Percentiles rank a stretch among this genome's conserved stretches.
Conservation (phyloP, 2,113 vertebrate genomes). For the Antechinus stuartii region DNA sequence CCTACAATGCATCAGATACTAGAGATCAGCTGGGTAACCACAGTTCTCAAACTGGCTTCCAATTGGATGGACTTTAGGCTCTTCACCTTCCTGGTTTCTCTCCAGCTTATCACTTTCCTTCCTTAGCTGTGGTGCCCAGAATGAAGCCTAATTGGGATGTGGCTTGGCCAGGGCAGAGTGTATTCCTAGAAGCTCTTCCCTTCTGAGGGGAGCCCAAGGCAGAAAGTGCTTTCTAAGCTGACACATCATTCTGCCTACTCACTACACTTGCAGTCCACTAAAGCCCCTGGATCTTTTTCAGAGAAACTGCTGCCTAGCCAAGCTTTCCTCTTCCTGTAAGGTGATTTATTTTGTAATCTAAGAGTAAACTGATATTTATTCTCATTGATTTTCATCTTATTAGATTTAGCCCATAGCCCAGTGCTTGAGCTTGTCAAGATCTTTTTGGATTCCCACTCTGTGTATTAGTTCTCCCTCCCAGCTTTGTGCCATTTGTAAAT, state of each 20-base stretch:
- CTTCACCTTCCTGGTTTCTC: neutral
- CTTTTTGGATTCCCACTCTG: too few species aligned
- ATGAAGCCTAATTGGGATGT: neutral
- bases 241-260: neutral
- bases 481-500: too few species aligned
- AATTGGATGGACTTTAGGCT: too few species aligned
- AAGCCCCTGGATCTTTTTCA: neutral
- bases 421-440: neutral
- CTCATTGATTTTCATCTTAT: neutral
- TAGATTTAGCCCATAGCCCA: neutral
- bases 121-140: neutral
- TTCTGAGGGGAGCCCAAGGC: neutral
- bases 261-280: neutral
- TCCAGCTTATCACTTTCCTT: neutral
- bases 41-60: neutral
- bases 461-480: too few species aligned
- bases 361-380: neutral
- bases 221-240: neutral
- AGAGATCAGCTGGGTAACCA: neutral
- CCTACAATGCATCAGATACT: neutral
- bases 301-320: neutral
- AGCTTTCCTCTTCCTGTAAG: neutral
- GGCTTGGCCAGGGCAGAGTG: neutral
- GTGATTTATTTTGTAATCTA: neutral
- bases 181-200: neutral